Conservation (phyloP, 1,140 invertebrate species). For the Pseudachorutes palmiensis region DNA sequence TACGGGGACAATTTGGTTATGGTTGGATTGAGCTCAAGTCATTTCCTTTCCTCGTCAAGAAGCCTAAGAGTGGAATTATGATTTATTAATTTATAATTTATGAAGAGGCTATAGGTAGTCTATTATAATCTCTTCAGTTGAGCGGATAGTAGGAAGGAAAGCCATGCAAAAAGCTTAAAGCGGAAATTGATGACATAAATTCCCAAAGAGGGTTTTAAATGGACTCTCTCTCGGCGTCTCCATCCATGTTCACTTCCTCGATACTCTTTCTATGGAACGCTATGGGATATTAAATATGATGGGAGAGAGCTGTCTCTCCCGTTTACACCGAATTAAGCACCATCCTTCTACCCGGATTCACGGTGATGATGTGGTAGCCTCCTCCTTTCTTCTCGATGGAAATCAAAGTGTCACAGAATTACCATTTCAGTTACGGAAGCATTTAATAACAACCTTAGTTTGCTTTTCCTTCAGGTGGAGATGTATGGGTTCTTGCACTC, state of each 20-base stretch:
- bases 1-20: too few species aligned
- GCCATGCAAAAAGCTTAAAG: background rate
- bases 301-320: background rate
- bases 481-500: constrained; percentile 75
- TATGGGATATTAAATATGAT: background rate
- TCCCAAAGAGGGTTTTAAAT: background rate
- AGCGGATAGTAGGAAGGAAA: too few species aligned
- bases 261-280: background rate
- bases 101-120: too few species aligned
- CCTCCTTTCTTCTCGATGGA: too few species aligned
- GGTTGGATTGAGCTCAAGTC: too few species aligned
- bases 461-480: constrained; percentile 49
- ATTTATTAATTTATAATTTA: background rate
- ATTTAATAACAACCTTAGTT: background rate
- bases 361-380: background rate
- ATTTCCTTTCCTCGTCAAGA: background rate
- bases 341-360: background rate
- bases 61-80: background rate
- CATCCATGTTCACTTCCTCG: background rate
- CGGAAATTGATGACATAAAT: constrained; percentile 23
- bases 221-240: background rate
- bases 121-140: background rate
- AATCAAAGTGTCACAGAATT: too few species aligned
- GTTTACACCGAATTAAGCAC: constrained; percentile 5
- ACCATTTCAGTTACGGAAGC: background rate